A percentile compares a stretch with the other conserved stretches of the same genome.
These are phyloP conservation scores for Phengaris alcon DNA, from an alignment of 2,888 invertebrate genomes.

Conservation along the genomic window DNA sequence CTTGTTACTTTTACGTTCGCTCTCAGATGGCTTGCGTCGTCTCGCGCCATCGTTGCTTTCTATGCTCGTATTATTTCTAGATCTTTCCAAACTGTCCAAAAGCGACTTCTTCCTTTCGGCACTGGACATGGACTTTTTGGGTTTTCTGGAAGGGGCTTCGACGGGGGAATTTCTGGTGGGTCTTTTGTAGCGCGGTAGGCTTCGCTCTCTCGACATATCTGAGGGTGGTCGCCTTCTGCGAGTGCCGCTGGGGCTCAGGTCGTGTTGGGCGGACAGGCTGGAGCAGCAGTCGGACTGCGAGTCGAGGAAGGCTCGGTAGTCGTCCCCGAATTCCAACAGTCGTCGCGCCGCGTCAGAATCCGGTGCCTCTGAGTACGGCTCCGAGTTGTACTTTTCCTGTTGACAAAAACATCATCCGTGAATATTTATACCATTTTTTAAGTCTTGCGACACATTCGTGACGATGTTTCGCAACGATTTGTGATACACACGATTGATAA, in stretches of 20 bases:
- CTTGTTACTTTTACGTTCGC: constrained; percentile 61
- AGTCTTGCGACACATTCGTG: too few relatives aligned
- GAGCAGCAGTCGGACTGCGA: constrained; percentile 94
- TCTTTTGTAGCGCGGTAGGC: constrained; percentile 63
- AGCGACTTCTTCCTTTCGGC: constrained; percentile 73
- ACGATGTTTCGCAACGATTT: too few relatives aligned
- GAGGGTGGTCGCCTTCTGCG: constrained; percentile 67
- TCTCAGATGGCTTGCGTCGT: constrained; percentile 64
- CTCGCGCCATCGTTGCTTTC: constrained; percentile 69
- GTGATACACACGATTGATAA: too few relatives aligned
- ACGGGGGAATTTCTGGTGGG: constrained; percentile 63
- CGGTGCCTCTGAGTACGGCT: constrained; percentile 91
- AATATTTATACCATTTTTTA: background rate
- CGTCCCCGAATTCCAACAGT: constrained; percentile 92
- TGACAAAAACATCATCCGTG: constrained; percentile 43
- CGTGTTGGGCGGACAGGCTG: constrained; percentile 83
- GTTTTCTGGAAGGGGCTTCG: constrained; percentile 66
- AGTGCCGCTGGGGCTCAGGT: constrained; percentile 60
- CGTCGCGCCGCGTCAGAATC: constrained; percentile 92
- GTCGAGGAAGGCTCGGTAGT: constrained; percentile 92
- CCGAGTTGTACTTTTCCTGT: constrained; percentile 94
- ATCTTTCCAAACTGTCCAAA: constrained; percentile 70
- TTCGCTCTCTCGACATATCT: constrained; percentile 58
- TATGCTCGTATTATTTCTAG: constrained; percentile 71
- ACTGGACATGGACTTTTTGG: constrained; percentile 74